A percentile compares a stretch with the other conserved stretches of the same genome.
Evolutionary conservation across 1,140 invertebrate species (phyloP).

Genomic region (Apis laboriosa): DNA sequence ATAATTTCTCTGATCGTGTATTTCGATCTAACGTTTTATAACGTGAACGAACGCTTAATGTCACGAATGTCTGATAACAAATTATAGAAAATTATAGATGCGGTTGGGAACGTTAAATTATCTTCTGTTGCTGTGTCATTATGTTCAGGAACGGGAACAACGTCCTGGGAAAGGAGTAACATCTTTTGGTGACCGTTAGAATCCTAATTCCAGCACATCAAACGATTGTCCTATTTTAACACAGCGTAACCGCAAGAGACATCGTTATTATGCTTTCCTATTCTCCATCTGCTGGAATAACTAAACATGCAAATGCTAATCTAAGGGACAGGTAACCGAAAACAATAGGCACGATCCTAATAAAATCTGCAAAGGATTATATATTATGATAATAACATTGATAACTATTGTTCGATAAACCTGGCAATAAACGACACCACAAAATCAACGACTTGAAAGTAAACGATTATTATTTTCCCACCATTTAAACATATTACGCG

Average conservation of each 20-base stretch:
- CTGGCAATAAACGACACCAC: too few species aligned
- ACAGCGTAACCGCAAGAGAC: slow-evolving; percentile 52
- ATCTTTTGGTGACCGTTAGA: slow-evolving; percentile 27
- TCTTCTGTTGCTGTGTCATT: slow-evolving; percentile 2
- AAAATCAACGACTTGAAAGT: too few species aligned
- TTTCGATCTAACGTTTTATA: neutral
- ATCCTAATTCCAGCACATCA: slow-evolving; percentile 48
- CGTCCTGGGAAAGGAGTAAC: slow-evolving; percentile 32
- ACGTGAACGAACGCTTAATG: neutral
- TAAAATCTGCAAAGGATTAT: slow-evolving; percentile 14
- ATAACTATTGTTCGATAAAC: too few species aligned
- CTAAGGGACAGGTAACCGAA: slow-evolving; percentile 26
- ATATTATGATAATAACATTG: too few species aligned
- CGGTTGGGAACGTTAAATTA: slow-evolving; percentile 5
- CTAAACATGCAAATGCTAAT: slow-evolving; percentile 14
- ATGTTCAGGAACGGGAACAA: neutral
- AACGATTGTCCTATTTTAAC: slow-evolving; percentile 57
- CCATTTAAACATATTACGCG: too few species aligned
- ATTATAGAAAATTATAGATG: slow-evolving; percentile 34
- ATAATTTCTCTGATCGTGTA: neutral
- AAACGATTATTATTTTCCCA: too few species aligned
- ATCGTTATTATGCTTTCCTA: slow-evolving; percentile 56
- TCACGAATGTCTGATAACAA: neutral
- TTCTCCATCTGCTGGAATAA: slow-evolving; percentile 59
- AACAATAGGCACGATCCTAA: neutral